Evolutionary conservation across 2,888 invertebrate genomes (phyloP).

Genomic region (Celastrina argiolus): DNA sequence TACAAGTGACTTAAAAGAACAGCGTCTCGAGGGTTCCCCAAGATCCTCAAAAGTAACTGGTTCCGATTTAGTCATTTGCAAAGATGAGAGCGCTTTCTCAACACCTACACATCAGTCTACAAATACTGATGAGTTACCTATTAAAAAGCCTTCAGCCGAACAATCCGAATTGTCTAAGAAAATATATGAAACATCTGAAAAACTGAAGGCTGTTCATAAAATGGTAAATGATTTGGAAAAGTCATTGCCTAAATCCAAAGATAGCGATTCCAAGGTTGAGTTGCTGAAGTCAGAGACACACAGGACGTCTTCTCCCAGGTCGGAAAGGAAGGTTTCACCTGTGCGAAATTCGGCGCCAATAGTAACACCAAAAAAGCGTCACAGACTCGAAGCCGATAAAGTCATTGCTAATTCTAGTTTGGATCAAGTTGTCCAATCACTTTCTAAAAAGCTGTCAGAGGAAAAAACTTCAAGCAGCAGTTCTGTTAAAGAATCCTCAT

Average conservation of each 20-base stretch:
- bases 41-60: slow-evolving; percentile 44
- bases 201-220: slow-evolving; percentile 70
- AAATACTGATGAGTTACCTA: slow-evolving; percentile 55
- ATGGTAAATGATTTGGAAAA: slow-evolving; percentile 70
- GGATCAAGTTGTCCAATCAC: slow-evolving; percentile 69
- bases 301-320: slow-evolving; percentile 58
- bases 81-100: slow-evolving; percentile 44
- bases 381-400: slow-evolving; percentile 80
- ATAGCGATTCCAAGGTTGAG: slow-evolving; percentile 53
- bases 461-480: slow-evolving; percentile 48
- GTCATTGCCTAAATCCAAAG: slow-evolving; percentile 63
- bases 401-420: slow-evolving; percentile 57
- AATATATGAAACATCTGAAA: slow-evolving; percentile 72
- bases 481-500: slow-evolving; percentile 48
- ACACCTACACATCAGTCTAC: slow-evolving; percentile 40
- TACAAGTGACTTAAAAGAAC: slow-evolving; percentile 42
- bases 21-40: slow-evolving; percentile 38
- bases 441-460: slow-evolving; percentile 69
- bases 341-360: slow-evolving; percentile 64
- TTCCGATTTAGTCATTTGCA: slow-evolving; percentile 39
- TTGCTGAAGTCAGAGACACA: slow-evolving; percentile 50
- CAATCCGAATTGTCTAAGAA: slow-evolving; percentile 72
- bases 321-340: slow-evolving; percentile 58
- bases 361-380: slow-evolving; percentile 86
- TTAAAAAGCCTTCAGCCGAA: slow-evolving; percentile 60